Conservation (phyloP, 2,888 invertebrate genomes). For the Belgica antarctica region DNA sequence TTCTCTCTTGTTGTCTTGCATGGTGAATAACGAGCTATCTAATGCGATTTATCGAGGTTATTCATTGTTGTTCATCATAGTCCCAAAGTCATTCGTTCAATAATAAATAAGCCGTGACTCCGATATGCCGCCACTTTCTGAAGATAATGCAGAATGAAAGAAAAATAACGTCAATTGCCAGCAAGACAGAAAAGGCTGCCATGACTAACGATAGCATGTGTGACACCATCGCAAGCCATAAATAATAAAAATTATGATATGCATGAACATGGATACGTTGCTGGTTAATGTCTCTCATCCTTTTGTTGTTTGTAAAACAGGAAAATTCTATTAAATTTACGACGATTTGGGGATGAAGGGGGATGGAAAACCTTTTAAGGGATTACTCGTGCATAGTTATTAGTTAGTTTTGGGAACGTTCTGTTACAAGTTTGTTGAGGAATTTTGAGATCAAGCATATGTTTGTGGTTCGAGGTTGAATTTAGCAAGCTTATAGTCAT, state of each 20-base stretch:
- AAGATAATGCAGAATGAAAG: neutral
- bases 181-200: neutral
- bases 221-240: neutral
- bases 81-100: constrained; percentile 14
- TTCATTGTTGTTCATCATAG: constrained; percentile 4
- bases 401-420: no score
- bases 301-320: neutral
- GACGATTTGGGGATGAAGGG: neutral
- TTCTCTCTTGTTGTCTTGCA: neutral
- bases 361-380: neutral
- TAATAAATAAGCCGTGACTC: constrained; percentile 33
- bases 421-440: no score
- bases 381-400: no score
- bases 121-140: constrained; percentile 23
- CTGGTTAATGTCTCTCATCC: neutral
- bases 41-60: constrained; percentile 33
- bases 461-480: no score
- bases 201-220: no score
- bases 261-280: neutral
- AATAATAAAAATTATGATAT: constrained; percentile 7
- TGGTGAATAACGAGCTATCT: constrained; percentile 34
- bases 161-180: constrained; percentile 33
- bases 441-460: no score
- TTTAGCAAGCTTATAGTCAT: no score
- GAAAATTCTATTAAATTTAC: constrained; percentile 27